Base-by-base conservation (phyloP, 2,113 vertebrate species). In the Channa maculata region DNA sequence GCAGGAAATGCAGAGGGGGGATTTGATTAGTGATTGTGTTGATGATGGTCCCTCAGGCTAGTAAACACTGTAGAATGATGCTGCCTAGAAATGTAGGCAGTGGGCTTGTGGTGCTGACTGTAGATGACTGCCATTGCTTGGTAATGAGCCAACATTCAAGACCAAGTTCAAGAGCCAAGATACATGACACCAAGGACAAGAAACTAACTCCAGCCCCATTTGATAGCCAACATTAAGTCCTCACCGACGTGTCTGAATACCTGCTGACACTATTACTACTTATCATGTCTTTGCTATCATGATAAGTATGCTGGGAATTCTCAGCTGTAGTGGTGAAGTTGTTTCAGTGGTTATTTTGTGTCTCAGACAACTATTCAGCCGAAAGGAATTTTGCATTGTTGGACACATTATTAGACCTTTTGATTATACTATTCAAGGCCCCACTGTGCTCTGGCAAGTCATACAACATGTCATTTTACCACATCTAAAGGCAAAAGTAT, bases 21-120 rank as follows among this genome's bases (percentile, higher is more conserved):
- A 87, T 81, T 67, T 85, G 80, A 90, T 92, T 83, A 85, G 79
- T 90, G 89, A 89, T 86, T 85, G 88, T 77, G 81, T 83, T 78
- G 65, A 77, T 68, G 76, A 77, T 69, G 80, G 84, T 87, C 81
- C 89, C 80, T 77, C 68, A 55, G 89, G 90, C 89, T 50, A 72
- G 79, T 80, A 78, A 89, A 80, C 52, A 61, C 71, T 70, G 45
- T 67, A 74, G 76, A 84, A 73, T 65, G 60, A 59, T 72, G 67
- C 79, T 88, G 81, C 80, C 67, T 84, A 75, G 77, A 85, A 85
- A 86, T 75, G 67, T 61, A 83, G 54, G 71, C 77, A 54, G 71
- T 45, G 70, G 43, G 65, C 58, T 87, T 7, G 75, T 80, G 65
- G 75, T 64, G 14, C 64, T 65, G 82, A 82, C 78, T 89, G 81